Evolutionary conservation across 2,113 vertebrate species (phyloP).

Genomic region (Sarotherodon lohbergeri): DNA sequence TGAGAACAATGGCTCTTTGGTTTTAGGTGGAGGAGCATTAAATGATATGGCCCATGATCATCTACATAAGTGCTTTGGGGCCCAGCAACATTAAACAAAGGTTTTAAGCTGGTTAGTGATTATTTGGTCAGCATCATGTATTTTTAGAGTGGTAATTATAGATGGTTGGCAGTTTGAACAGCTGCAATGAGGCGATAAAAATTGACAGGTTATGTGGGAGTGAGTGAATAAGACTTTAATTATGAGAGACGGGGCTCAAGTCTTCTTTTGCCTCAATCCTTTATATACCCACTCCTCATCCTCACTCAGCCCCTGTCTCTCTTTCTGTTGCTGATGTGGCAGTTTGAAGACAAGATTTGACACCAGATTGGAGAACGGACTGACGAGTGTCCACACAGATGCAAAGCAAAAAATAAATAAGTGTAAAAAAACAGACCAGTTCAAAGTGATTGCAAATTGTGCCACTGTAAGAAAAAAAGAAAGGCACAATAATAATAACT

Average conservation of each 20-base stretch:
- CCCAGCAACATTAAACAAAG: not conserved
- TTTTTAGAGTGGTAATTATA: not conserved
- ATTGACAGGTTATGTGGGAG: not conserved
- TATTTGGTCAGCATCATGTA: not conserved
- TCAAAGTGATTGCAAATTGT: not conserved
- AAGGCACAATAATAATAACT: not conserved
- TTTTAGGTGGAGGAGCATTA: not conserved
- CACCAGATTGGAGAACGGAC: not conserved
- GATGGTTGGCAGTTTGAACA: not conserved
- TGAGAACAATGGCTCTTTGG: slow-evolving; percentile 14
- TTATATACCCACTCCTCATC: not conserved
- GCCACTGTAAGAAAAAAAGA: not conserved
- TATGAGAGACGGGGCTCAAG: not conserved
- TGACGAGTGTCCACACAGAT: not conserved
- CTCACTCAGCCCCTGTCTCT: not conserved
- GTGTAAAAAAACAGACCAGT: not conserved
- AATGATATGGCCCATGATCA: not conserved
- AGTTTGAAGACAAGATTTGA: not conserved
- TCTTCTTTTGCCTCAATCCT: not conserved
- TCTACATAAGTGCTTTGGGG: not conserved
- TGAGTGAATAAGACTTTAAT: not conserved
- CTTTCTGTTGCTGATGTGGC: not conserved
- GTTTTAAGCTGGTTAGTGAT: not conserved
- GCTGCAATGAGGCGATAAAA: not conserved
- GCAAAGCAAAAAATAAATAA: not conserved